Base-by-base conservation (phyloP, 2,113 vertebrate genomes). In the Poeciliopsis retropinna region DNA sequence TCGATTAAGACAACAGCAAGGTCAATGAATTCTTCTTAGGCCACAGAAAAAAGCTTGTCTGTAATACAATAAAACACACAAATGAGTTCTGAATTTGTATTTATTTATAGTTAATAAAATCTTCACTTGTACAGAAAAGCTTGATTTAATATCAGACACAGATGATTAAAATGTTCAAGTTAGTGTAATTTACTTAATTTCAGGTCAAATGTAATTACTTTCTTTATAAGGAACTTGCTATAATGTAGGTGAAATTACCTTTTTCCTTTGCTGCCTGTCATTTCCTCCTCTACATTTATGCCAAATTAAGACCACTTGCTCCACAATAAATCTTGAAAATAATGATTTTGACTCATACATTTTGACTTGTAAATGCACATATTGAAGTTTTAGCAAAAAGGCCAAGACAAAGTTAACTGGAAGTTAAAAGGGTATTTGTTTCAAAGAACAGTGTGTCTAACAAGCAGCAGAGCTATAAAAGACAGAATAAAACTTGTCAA, bases 401-500 rank as follows among this genome's bases (percentile, higher is more conserved):
- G 7, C 47, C 29, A 57, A 15, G 22, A 32, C 28, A 64, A 72
- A 31, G 60, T 72, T 32, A 39, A 25, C 14, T 44, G 27, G 17
- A 11, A 41, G 29, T 14, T 64, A 44, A 19, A 72, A 27, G 39
- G 14, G 1, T 15, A 5, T 29, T 54, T 37, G 19, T 72, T 31
- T n/a, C 6, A 41, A 71, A 13, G n/a, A 76, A 64, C 28, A 61
- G 15, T 51, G 73, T 64, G 29, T 30, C 47, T 54, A 25, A 60
- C 22, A 75, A 32, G 70, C 11, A 63, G 60, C 15, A 15, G 5
- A 61, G 61, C 62, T 37, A 72, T 70, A 72, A 54, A 84, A 32
- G 29, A 72, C 39, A 54, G 60, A 30, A 78, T 30, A 82, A 22
- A 80, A 60, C 44, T 39, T 76, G 64, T 62, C 5, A 61, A n/a